phyloP scores from a whole-genome alignment of 2,113 vertebrate genomes.

The Aramus guarauna region DNA sequence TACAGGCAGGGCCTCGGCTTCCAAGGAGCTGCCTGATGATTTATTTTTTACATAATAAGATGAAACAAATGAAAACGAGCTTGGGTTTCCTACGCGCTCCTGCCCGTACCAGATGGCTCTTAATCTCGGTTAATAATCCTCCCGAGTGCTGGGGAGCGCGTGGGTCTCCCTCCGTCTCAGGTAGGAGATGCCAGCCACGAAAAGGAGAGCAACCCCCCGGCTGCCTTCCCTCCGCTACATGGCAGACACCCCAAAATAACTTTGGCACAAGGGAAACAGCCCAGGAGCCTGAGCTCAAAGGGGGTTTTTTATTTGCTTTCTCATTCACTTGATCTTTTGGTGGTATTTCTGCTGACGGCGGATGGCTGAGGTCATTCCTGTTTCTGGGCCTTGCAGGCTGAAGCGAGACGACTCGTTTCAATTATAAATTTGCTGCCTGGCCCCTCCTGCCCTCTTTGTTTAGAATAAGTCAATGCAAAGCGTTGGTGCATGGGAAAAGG shows the following conservation, averaged over 20 bases:
- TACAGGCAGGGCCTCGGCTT: neutral
- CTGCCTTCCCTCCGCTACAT: fast-evolving
- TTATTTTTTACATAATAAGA: neutral
- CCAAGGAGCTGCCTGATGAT: neutral
- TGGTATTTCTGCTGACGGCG: fast-evolving
- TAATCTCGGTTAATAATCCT: neutral
- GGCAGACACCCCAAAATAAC: neutral
- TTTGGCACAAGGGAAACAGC: neutral
- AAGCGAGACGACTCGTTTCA: fast-evolving
- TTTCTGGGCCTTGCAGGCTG: neutral
- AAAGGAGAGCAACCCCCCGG: neutral
- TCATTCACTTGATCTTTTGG: neutral
- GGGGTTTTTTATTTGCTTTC: neutral
- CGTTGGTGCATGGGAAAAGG: fast-evolving
- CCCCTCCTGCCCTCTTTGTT: neutral
- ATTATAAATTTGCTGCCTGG: neutral
- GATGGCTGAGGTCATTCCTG: fast-evolving
- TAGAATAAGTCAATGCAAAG: neutral
- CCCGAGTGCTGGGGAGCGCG: neutral
- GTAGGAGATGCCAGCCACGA: fast-evolving
- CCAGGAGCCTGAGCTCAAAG: neutral
- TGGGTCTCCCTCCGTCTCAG: neutral
- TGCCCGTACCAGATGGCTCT: neutral
- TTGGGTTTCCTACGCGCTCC: neutral
- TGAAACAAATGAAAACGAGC: neutral